Conservation (phyloP, 2,113 vertebrate genomes). For the Elanoides forficatus region DNA sequence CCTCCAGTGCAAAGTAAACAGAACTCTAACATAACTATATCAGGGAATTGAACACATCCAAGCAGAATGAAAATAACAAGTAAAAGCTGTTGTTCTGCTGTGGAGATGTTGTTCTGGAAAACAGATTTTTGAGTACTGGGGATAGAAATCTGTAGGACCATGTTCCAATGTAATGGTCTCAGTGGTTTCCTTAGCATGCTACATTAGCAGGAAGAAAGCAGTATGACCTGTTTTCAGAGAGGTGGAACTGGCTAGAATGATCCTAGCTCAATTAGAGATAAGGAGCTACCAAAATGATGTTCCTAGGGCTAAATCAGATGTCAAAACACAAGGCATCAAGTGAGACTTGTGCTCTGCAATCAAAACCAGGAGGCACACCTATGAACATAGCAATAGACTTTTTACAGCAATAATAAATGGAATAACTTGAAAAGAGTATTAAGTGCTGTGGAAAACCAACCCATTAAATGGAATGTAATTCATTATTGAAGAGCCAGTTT, state of each 20-base stretch:
- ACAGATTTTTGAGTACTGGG: not conserved
- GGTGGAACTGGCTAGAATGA: not conserved
- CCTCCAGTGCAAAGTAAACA: conserved; percentile 20
- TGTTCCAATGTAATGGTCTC: not conserved
- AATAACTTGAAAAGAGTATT: not conserved
- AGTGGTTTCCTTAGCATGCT: not conserved
- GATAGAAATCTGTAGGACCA: not conserved
- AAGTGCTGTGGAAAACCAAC: not conserved
- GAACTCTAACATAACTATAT: conserved; percentile 27
- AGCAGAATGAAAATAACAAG: not conserved
- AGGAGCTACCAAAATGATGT: not conserved
- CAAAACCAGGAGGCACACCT: not conserved
- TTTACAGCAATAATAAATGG: not conserved
- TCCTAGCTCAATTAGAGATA: not conserved
- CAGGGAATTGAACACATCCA: not conserved
- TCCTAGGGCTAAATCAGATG: not conserved
- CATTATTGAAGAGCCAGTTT: not conserved
- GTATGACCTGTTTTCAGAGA: not conserved
- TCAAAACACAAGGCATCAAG: not conserved
- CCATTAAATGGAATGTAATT: not conserved
- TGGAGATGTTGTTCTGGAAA: not conserved
- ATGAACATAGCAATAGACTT: not conserved
- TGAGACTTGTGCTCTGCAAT: not conserved
- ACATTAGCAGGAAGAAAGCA: not conserved
- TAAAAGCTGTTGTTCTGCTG: not conserved